phyloP scores from a whole-genome alignment of 2,113 vertebrate genomes.

The Datnioides undecimradiatus region DNA sequence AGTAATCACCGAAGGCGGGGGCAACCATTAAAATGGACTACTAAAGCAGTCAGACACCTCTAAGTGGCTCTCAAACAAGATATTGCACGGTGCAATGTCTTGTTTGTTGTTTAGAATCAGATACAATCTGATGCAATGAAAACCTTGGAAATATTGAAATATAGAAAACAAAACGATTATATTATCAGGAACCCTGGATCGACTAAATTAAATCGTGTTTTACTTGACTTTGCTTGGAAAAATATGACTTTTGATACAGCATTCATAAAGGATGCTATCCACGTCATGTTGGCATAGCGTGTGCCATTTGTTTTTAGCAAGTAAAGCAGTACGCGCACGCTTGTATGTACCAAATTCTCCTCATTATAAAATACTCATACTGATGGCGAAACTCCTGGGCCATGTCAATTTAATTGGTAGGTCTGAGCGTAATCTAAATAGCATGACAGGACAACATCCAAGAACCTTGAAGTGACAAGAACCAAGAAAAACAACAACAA shows the following conservation, averaged over 20 bases:
- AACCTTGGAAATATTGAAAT: conserved; percentile 22
- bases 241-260: background rate
- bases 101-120: conserved; percentile 26
- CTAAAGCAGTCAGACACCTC: conserved; percentile 45
- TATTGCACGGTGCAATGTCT: conserved; percentile 35
- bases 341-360: conserved; percentile 19
- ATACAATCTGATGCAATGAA: conserved; percentile 5
- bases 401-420: conserved; percentile 83
- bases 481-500: conserved; percentile 43
- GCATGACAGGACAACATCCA: conserved; percentile 52
- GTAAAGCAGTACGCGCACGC: conserved; percentile 6
- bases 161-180: background rate
- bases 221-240: background rate
- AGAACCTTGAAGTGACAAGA: conserved; percentile 61
- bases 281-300: background rate
- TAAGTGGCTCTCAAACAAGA: conserved; percentile 53
- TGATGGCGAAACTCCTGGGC: conserved; percentile 73
- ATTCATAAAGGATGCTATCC: background rate
- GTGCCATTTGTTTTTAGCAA: background rate
- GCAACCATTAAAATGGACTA: conserved; percentile 31
- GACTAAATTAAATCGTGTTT: background rate
- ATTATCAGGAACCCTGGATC: accelerated
- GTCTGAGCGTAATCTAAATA: conserved; percentile 42
- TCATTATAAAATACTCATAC: conserved; percentile 49
- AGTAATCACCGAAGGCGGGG: conserved; percentile 47